Evolutionary conservation across 2,888 invertebrate genomes (phyloP).

Genomic region (Gasteruption jaculator): DNA sequence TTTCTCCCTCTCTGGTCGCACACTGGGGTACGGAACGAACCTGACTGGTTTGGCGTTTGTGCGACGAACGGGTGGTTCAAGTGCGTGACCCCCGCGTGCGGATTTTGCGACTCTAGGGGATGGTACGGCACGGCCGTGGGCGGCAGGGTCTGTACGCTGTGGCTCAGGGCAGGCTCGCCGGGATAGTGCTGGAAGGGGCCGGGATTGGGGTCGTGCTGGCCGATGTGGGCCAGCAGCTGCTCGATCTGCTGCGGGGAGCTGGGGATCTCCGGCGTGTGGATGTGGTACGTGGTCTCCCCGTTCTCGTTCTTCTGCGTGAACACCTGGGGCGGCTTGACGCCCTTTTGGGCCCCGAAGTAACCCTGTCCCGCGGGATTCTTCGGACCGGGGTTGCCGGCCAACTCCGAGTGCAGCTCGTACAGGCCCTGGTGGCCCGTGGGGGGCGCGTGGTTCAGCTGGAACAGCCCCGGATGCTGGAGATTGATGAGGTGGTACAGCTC

Average conservation of each 20-base stretch:
- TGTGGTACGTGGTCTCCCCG: constrained; percentile 45
- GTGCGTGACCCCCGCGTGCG: constrained; percentile 39
- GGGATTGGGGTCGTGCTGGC: constrained; percentile 43
- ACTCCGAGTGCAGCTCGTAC: constrained; percentile 42
- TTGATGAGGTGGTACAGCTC: constrained; percentile 43
- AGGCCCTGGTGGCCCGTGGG: constrained; percentile 38
- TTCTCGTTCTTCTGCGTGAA: constrained; percentile 42
- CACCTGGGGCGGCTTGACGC: constrained; percentile 38
- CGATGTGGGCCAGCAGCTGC: constrained; percentile 46
- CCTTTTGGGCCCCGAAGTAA: constrained; percentile 40
- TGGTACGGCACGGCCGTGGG: constrained; percentile 27
- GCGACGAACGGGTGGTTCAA: constrained; percentile 45
- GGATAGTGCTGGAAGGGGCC: constrained; percentile 44
- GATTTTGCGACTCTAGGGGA: constrained; percentile 39
- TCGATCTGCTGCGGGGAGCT: constrained; percentile 45
- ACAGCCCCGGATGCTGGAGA: constrained; percentile 42
- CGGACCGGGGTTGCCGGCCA: constrained; percentile 32
- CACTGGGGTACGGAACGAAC: no score
- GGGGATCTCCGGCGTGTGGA: constrained; percentile 43
- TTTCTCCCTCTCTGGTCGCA: no score
- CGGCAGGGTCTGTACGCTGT: constrained; percentile 30
- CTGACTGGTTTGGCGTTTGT: constrained; percentile 46
- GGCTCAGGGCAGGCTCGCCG: constrained; percentile 31
- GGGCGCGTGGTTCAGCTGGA: constrained; percentile 34
- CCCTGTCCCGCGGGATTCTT: constrained; percentile 28